Base-by-base conservation (phyloP, 1,140 invertebrate species). In the Penaeus chinensis region DNA sequence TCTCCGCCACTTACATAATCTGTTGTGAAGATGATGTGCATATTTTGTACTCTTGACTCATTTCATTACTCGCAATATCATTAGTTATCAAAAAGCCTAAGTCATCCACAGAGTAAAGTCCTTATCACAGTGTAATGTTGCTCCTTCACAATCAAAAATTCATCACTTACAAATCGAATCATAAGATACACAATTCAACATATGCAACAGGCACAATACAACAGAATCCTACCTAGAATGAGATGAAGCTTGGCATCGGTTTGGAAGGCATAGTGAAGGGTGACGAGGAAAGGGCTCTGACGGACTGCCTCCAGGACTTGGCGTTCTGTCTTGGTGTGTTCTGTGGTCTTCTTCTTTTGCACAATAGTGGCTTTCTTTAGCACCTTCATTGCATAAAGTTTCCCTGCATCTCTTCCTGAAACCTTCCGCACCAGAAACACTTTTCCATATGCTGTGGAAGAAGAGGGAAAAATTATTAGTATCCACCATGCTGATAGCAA, bases 1-100 rank as follows among this genome's bases (percentile, higher is more conserved):
- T 98, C 97, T 2, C 97, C 97, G 77, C 97, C 97, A 91, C 95
- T 96, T 27, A 98, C 96, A 93, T 98, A 99, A 94, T 98, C 97
- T 98, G 93, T 32, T 93, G 54, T 54, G 54, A 54, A 54, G 54
- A 54, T 54, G 54, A 54, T 54, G 16, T 54, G 54, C 54, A 54
- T 54, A 54, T 54, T 54, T 54, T 16, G 16, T 11, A 54, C 54
- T 54, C 54, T 42, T 54, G 54, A 54, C 10, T 54, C 54, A 54
- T 16, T 13, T 54, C 54, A 2, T 54, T 54, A 54, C 54, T 11
- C 10, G 54, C 54, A 54, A 54, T 16, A 16, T 13, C 16, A 16
- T 54, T 54, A 54, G 54, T 54, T 54, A 54, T 13, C 16, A 16
- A 13, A 54, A 13, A 54, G 37, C 37, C 37, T 54, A 16, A 10